Percentiles rank a stretch among this genome's conserved stretches.
Evolutionary conservation across 2,888 invertebrate species (phyloP).

Genomic region (Hedya salicella): DNA sequence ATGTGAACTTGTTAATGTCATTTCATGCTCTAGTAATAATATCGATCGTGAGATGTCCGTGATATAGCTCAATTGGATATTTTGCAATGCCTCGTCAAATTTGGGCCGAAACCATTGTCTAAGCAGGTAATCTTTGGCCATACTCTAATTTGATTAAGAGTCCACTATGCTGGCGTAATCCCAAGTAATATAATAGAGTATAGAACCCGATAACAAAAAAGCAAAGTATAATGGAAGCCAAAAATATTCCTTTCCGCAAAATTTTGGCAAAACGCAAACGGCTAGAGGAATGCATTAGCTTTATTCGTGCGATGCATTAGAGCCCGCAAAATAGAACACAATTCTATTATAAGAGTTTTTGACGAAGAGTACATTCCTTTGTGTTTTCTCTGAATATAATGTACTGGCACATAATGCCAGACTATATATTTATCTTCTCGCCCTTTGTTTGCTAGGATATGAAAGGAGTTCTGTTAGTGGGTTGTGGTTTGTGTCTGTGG

Average conservation of each 20-base stretch:
- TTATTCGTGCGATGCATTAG: constrained; percentile 41
- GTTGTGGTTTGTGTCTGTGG: constrained; percentile 46
- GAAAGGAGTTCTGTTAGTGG: constrained; percentile 53
- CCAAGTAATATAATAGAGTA: not conserved
- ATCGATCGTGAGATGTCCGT: no score
- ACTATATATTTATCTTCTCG: constrained; percentile 61
- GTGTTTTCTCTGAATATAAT: constrained; percentile 66
- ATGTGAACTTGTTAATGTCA: no score
- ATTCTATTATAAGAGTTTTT: constrained; percentile 76
- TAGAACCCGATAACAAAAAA: not conserved
- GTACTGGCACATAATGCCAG: constrained; percentile 65
- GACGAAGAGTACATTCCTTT: constrained; percentile 65
- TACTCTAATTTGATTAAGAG: not conserved
- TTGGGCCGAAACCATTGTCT: no score
- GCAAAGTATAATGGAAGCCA: constrained; percentile 6
- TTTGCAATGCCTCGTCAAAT: no score
- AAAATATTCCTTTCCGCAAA: constrained; percentile 21
- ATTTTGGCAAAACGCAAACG: constrained; percentile 38
- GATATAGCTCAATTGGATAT: no score
- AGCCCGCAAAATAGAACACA: constrained; percentile 64
- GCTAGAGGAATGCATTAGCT: constrained; percentile 39
- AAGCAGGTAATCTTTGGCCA: no score
- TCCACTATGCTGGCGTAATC: not conserved
- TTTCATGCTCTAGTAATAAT: no score
- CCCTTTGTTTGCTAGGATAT: constrained; percentile 54